phyloP scores from a whole-genome alignment of 1,140 invertebrate genomes.

The Microplitis demolitor region DNA sequence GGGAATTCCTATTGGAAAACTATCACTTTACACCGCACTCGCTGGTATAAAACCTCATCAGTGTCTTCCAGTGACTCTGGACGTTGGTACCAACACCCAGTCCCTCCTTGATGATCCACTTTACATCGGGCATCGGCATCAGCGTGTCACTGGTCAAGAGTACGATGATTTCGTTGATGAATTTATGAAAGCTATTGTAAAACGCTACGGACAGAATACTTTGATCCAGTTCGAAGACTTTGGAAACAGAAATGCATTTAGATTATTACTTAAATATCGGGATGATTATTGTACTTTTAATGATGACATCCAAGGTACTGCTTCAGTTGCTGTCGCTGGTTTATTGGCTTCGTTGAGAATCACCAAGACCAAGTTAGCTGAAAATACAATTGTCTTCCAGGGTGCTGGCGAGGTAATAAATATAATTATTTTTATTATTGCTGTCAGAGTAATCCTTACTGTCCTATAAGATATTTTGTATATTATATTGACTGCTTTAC shows the following conservation, averaged over 20 bases:
- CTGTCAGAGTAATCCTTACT: not conserved
- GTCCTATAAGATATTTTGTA: too few species aligned
- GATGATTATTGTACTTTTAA: constrained; percentile 91
- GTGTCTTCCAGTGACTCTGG: constrained; percentile 86
- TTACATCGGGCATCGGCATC: constrained; percentile 90
- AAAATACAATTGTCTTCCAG: constrained; percentile 88
- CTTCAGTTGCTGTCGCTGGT: constrained; percentile 88
- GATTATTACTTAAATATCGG: constrained; percentile 83
- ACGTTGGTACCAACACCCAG: constrained; percentile 92
- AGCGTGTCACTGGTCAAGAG: constrained; percentile 75
- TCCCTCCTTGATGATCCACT: constrained; percentile 83
- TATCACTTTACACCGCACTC: constrained; percentile 89
- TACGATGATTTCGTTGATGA: constrained; percentile 97
- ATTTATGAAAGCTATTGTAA: constrained; percentile 91
- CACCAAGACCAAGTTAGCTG: constrained; percentile 76
- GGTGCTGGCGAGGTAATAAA: constrained; percentile 83
- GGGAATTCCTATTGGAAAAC: constrained; percentile 92
- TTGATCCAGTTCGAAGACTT: constrained; percentile 96
- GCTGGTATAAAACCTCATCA: constrained; percentile 90
- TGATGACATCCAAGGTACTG: constrained; percentile 94
- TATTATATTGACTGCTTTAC: too few species aligned
- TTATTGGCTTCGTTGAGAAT: constrained; percentile 81
- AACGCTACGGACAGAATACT: constrained; percentile 81
- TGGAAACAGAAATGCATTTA: constrained; percentile 88
- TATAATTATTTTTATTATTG: constrained; percentile 7